Evolutionary conservation across 2,113 vertebrate species (phyloP), one percentile per base, ranked within the genome.

Genomic region (Chloropsis hardwickii): DNA sequence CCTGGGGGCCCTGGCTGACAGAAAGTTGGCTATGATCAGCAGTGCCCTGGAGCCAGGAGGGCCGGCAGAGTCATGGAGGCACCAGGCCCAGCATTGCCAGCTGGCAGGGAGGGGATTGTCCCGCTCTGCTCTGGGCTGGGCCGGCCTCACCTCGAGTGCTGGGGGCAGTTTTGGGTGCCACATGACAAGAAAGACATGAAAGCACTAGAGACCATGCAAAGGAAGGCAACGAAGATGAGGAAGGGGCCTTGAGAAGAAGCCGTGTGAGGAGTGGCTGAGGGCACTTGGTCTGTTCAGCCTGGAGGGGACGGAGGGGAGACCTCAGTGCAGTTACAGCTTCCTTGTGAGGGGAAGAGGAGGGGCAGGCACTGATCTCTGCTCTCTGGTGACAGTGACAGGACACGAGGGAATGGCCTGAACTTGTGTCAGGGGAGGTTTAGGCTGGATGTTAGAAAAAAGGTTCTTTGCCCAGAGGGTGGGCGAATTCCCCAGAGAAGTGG

Each of bases 181-280:
- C 12, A 33, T 1, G 1, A 22, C 1, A 45, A 54, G 1, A 64
- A 47, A 33, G 23, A 47, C 4, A 1, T 0, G 3, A 19, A 56
- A 0, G 0, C 5, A 5, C 48, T 48, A 25, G 20, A 57, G 24
- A 31, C 0, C 0, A 0, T 57, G 35, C 42, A 74, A 17, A 65
- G 24, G 10, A 65, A 3, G 3, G 12, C 60, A 0, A 4, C 0
- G 3, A 65, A 1, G 50, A 10, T 29, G 24, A 0, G 47, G 50
- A 64, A 28, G n/a, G 28, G 29, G n/a, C 2, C 28, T 65, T 35
- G 35, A 66, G 8, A 2, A 10, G 47, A 53, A 37, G 47, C 21
- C 0, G 0, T 22, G 22, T 62, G 47, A 62, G 35, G 16, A 42
- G 51, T 0, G 1, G 42, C 50, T 85, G 61, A 50, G 35, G 35